Evolutionary conservation across 2,888 invertebrate species (phyloP).

Genomic region (Tiliacea aurago): DNA sequence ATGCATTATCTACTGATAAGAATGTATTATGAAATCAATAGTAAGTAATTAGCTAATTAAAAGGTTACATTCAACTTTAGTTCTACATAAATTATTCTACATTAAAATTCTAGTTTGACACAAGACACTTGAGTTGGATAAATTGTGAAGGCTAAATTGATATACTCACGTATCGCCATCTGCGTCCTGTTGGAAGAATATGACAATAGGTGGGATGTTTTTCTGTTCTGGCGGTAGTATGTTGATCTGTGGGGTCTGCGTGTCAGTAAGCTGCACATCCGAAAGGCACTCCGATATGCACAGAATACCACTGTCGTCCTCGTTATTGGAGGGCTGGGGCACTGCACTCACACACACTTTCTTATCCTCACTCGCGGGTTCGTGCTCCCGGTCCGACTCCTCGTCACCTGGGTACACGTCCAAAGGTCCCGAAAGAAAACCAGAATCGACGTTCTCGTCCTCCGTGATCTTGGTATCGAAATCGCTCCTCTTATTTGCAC

Average conservation of each 20-base stretch:
- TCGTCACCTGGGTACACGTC: constrained; percentile 68
- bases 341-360: constrained; percentile 73
- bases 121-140: not conserved
- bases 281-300: constrained; percentile 89
- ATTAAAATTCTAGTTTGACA: not conserved
- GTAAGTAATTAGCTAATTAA: not conserved
- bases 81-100: not conserved
- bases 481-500: constrained; percentile 82
- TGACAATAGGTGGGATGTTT: constrained; percentile 90
- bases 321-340: constrained; percentile 57
- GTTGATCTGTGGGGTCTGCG: constrained; percentile 44
- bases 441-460: constrained; percentile 82
- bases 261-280: constrained; percentile 66
- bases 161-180: constrained; percentile 96
- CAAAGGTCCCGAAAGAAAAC: constrained; percentile 77
- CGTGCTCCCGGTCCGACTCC: constrained; percentile 46
- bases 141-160: not conserved
- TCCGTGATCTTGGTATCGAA: constrained; percentile 80
- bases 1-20: constrained; percentile 3
- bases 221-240: constrained; percentile 63
- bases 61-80: not conserved
- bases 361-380: constrained; percentile 67
- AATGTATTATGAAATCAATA: constrained; percentile 12
- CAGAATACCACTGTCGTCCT: constrained; percentile 92
- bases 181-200: constrained; percentile 94